Evolutionary conservation across 1,140 invertebrate species (phyloP), one percentile per base, ranked within the genome.

Genomic region (Latrodectus geometricus): DNA sequence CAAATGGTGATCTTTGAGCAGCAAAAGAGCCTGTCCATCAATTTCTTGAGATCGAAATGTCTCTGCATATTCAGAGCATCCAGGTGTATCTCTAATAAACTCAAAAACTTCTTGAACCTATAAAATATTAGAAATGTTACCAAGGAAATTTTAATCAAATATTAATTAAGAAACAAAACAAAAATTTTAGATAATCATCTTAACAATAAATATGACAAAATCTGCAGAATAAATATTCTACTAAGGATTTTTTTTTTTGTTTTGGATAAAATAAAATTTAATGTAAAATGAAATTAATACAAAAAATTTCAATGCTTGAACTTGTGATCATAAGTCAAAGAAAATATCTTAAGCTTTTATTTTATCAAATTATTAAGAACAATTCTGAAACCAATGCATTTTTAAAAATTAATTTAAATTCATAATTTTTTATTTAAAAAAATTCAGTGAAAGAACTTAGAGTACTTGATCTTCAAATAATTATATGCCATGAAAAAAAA

Each of bases 41-140:
- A 99, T 98, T 91, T 99, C 97, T 90, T 99, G 97, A 78, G 96
- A 94, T 0, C 95, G 94, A 92, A 99, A 99, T 90, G 98, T 97
- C 90, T 98, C 97, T 0, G 97, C 97, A 90, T 98, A 98, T 89
- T 97, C 95, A 2, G 94, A 93, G 90, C 97, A 98, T 0, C 97
- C 97, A 0, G 95, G 95, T 79, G 98, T 92, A 88, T 94, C 95
- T 80, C 94, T 93, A 87, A 98, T 96, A 89, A 98, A 98, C 65
- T 98, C 96, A 81, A 91, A 92, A 15, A 93, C 93, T 69, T 93
- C 93, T 79, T 91, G 89, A 21, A 93, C 92, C 89, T 91, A 61
- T 61, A 61, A 11, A 54, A 61, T 14, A 61, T 61, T 61, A 11
- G 17, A 92, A 61, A 17, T 8, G 2, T 35, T 5, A 61, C 8